These are phyloP conservation scores for Ctenomys sociabilis DNA, from an alignment of 2,113 vertebrate genomes.

Conservation along the genomic window DNA sequence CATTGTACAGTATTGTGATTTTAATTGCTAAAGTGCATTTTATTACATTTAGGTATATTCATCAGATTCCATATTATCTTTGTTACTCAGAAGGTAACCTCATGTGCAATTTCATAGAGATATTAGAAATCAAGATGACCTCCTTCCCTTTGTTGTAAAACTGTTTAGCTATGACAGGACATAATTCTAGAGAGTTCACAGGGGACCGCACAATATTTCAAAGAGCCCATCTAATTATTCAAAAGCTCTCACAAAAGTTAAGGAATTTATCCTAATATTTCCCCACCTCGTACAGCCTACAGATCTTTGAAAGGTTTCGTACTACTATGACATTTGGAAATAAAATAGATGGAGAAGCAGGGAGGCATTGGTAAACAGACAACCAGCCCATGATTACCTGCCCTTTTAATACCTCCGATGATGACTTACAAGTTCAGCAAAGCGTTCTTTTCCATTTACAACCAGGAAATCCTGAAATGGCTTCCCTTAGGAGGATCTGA, in stretches of 20 bases:
- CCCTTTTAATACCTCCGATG: constrained; percentile 75
- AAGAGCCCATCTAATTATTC: constrained; percentile 70
- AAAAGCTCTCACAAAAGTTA: constrained; percentile 72
- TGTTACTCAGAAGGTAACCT: neutral
- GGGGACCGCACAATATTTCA: neutral
- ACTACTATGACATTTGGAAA: constrained; percentile 86
- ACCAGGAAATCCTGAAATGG: constrained; percentile 76
- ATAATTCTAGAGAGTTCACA: neutral
- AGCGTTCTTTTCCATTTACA: constrained; percentile 70
- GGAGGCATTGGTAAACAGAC: constrained; percentile 82
- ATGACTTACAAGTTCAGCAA: constrained; percentile 73
- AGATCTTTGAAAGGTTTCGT: constrained; percentile 78
- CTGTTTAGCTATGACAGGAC: neutral
- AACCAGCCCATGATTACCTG: constrained; percentile 67
- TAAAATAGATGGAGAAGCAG: constrained; percentile 66
- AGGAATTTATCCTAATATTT: constrained; percentile 75
- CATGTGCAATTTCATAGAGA: neutral
- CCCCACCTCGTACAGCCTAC: constrained; percentile 61
- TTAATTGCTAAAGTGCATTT: constrained; percentile 14
- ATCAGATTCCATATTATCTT: constrained; percentile 2
- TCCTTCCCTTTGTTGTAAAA: neutral
- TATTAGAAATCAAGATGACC: neutral
- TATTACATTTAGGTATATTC: neutral
- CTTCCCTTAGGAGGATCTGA: constrained; percentile 77
- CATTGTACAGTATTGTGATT: neutral